These are phyloP conservation scores for Lepidurus couesii DNA, from an alignment of 1,140 invertebrate genomes.

Conservation along the genomic window DNA sequence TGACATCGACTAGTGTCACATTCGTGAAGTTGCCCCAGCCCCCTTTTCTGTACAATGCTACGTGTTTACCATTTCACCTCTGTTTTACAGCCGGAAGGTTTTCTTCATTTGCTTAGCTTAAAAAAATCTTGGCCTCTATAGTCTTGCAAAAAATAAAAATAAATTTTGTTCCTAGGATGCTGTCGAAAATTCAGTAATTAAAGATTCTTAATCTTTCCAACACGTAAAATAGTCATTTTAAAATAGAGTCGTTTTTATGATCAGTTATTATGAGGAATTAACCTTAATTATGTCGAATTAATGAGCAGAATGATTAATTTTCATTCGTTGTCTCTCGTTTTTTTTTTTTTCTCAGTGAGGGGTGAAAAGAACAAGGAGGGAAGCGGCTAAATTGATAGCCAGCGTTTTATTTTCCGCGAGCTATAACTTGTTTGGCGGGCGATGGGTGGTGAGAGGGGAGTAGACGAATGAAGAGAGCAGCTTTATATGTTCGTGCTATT, in stretches of 20 bases:
- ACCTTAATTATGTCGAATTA: background rate
- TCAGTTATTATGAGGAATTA: background rate
- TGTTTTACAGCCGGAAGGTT: background rate
- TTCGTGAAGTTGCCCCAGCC: background rate
- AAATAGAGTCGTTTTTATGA: background rate
- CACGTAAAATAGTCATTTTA: background rate
- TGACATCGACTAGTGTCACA: background rate
- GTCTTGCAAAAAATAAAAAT: background rate
- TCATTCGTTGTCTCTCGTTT: too few species aligned
- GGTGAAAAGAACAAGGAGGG: too few species aligned
- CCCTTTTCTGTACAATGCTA: background rate
- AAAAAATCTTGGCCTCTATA: background rate
- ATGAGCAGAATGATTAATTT: too few species aligned
- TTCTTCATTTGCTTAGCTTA: background rate
- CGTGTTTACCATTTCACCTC: background rate
- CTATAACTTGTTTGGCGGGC: background rate
- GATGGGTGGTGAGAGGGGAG: background rate
- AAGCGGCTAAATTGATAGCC: too few species aligned
- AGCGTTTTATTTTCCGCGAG: constrained; percentile 1
- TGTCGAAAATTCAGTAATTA: background rate
- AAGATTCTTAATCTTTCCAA: background rate
- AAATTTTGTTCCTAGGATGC: background rate
- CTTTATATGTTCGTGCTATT: background rate
- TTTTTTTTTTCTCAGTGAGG: too few species aligned
- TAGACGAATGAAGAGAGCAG: background rate